Base-by-base conservation (phyloP, 2,113 vertebrate species). In the Austrofundulus limnaeus region DNA sequence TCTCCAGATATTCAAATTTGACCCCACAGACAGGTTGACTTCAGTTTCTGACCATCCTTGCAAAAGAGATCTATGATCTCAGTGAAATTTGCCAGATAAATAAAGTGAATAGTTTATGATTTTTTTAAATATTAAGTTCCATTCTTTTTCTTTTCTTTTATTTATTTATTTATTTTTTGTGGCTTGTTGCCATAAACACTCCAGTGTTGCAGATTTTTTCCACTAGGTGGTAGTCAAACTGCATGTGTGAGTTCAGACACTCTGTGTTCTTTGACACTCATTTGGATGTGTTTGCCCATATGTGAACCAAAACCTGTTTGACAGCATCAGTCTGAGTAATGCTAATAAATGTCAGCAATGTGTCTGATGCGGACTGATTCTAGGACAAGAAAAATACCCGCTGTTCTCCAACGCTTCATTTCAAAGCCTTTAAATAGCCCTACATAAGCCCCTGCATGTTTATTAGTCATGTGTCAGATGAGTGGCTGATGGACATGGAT, bases 341-440 rank as follows among this genome's bases (percentile, higher is more conserved):
- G 72, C 70, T 80, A 82, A 85, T 87, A 83, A 83, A 76, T 39
- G 65, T 41, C 65, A 75, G 56, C 69, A 56, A 56, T 28, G 50
- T 63, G 45, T 25, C 92, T 43, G 94, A 95, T 87, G 94, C 92
- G 60, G 49, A 92, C 92, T 85, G 95, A 96, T 77, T 94, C 92
- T 48, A 87, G 79, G 87, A 91, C 89, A 85, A 83, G 86, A 90
- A 89, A 88, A 91, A 89, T 80, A 89, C 87, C 81, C 75, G 74
- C 77, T 81, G 83, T 77, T 80, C 57, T 53, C 60, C 80, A 71
- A 70, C 57, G 79, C 84, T 85, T 87, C 80, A 71, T 88, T 78
- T 88, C 72, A 63, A 64, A 31, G 66, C 78, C 89, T 81, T 84
- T 86, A 92, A 92, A 93, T 91, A 90, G 78, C 70, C 73, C 61